phyloP scores from a whole-genome alignment of 2,113 vertebrate genomes.

The Variabilichromis moorii region DNA sequence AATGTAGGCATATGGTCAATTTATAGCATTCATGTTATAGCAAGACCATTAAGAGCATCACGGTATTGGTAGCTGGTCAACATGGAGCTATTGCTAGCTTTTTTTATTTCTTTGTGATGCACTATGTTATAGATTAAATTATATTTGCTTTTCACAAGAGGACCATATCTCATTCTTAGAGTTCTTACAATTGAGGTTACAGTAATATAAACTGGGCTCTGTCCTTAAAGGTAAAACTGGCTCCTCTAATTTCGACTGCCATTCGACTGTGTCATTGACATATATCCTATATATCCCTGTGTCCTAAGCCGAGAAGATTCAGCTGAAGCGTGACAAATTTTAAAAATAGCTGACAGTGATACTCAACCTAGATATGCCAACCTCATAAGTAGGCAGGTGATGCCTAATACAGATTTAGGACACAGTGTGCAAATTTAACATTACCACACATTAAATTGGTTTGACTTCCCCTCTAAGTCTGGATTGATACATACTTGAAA shows the following conservation, averaged over 20 bases:
- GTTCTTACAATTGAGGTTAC: not conserved
- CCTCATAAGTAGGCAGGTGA: slow-evolving; percentile 27
- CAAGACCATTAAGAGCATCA: not conserved
- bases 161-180: not conserved
- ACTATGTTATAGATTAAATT: not conserved
- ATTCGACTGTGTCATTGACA: not conserved
- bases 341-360: slow-evolving; percentile 54
- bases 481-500: not conserved
- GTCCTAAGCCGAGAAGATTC: not conserved
- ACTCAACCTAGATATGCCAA: slow-evolving; percentile 38
- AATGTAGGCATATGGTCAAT: not conserved
- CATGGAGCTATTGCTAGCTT: not conserved
- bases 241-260: not conserved
- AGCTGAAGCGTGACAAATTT: slow-evolving; percentile 26
- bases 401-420: slow-evolving; percentile 37
- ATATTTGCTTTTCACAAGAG: not conserved
- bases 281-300: not conserved
- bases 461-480: not conserved
- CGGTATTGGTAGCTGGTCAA: not conserved
- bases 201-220: not conserved
- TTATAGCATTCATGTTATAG: not conserved
- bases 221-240: not conserved
- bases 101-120: not conserved
- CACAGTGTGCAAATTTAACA: slow-evolving; percentile 22
- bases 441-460: slow-evolving; percentile 17